Percentiles rank a stretch among this genome's conserved stretches.
Conservation (phyloP, 2,888 invertebrate genomes). For the Periphyllus acericola region DNA sequence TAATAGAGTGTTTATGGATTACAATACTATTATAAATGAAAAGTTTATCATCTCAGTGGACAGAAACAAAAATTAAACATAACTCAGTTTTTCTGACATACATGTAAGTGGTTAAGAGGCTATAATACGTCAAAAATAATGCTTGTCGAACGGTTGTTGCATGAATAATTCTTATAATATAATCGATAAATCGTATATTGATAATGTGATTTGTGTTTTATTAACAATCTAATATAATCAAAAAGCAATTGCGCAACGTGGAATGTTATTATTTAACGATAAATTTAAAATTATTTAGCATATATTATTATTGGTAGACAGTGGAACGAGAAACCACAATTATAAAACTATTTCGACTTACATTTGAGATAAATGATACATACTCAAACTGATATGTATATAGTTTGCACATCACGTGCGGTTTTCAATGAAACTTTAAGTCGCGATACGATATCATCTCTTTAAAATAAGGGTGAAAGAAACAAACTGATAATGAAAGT, state of each 20-base stretch:
- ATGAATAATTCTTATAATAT: not conserved
- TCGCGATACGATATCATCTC: not conserved
- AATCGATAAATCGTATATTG: not conserved
- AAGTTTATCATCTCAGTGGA: too few species aligned
- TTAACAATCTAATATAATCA: not conserved
- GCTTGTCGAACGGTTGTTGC: not conserved
- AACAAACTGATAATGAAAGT: not conserved
- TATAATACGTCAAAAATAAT: too few species aligned
- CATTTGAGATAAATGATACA: not conserved
- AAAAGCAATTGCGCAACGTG: not conserved
- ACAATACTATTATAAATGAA: too few species aligned
- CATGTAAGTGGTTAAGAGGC: too few species aligned
- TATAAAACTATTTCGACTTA: not conserved
- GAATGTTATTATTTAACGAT: not conserved
- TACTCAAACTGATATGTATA: not conserved
- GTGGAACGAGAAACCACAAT: too few species aligned
- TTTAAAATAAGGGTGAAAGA: not conserved
- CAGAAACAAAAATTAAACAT: too few species aligned
- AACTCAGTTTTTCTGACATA: too few species aligned
- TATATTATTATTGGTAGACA: too few species aligned
- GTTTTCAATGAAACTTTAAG: not conserved
- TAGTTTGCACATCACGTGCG: too few species aligned
- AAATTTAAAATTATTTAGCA: too few species aligned
- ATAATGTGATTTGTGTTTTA: too few species aligned
- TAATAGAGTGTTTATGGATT: too few species aligned